A percentile compares a stretch with the other conserved stretches of the same genome.
Evolutionary conservation across 2,113 vertebrate species (phyloP).

Genomic region (Aegotheles bennettii): DNA sequence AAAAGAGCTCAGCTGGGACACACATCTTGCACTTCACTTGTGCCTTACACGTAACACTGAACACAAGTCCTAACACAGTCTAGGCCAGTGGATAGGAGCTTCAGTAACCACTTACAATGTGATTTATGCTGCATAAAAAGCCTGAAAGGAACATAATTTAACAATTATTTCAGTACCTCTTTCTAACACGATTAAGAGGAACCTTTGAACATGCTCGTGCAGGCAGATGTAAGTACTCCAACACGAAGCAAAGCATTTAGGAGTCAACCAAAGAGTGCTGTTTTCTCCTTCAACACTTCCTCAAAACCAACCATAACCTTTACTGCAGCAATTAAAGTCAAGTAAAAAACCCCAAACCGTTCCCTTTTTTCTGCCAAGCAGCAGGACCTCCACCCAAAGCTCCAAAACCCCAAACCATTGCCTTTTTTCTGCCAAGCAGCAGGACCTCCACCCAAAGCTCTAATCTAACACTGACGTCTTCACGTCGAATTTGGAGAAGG

Average conservation of each 20-base stretch:
- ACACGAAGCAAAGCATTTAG: not conserved
- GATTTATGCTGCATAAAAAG: not conserved
- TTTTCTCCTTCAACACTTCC: not conserved
- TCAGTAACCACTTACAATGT: not conserved
- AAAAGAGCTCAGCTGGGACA: not conserved
- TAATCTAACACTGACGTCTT: not conserved
- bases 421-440: not conserved
- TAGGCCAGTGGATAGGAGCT: not conserved
- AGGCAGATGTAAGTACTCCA: not conserved
- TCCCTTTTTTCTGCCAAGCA: not conserved
- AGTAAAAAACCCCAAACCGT: too few species aligned
- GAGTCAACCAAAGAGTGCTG: not conserved
- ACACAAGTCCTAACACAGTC: not conserved
- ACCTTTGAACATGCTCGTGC: not conserved
- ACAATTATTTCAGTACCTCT: not conserved
- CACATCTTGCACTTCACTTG: not conserved
- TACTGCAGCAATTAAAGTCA: fast-evolving
- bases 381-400: too few species aligned
- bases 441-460: not conserved
- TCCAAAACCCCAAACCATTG: too few species aligned
- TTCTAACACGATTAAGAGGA: not conserved
- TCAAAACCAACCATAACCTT: not conserved
- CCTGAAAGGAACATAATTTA: not conserved
- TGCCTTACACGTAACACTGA: fast-evolving
- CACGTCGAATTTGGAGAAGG: not conserved